These are phyloP conservation scores for Luidia sarsii DNA, from an alignment of 53 echinoderm and acorn worm species.

Conservation along the genomic window DNA sequence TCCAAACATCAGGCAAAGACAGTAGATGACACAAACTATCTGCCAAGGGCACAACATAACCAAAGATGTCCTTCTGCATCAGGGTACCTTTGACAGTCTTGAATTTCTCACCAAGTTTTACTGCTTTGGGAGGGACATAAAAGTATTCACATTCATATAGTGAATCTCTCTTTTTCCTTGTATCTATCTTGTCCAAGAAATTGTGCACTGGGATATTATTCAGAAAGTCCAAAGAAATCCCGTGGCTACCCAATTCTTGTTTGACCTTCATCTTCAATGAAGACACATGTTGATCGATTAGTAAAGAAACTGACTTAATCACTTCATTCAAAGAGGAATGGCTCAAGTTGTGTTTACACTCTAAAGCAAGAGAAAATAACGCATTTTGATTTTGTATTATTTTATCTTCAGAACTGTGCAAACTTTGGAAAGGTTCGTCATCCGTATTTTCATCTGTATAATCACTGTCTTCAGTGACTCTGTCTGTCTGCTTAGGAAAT, in stretches of 20 bases:
- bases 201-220: slow-evolving; percentile 6
- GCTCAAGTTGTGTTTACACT: slow-evolving; percentile 43
- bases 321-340: slow-evolving; percentile 39
- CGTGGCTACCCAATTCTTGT: not conserved
- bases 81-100: slow-evolving; percentile 42
- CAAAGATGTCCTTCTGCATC: slow-evolving; percentile 36
- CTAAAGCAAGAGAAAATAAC: slow-evolving; percentile 35
- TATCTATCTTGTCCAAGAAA: slow-evolving; percentile 19
- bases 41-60: slow-evolving; percentile 56
- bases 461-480: not conserved
- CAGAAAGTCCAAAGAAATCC: slow-evolving; percentile 23
- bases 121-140: slow-evolving; percentile 48
- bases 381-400: slow-evolving; percentile 8
- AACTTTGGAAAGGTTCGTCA: not conserved
- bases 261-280: not conserved
- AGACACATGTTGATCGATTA: slow-evolving; percentile 46
- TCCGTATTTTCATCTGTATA: not conserved
- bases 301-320: slow-evolving; percentile 27
- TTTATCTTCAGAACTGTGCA: not conserved
- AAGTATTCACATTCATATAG: slow-evolving; percentile 34
- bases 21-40: slow-evolving; percentile 58
- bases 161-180: slow-evolving; percentile 32
- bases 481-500: not conserved
- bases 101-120: slow-evolving; percentile 41
- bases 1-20: slow-evolving; percentile 56